Evolutionary conservation across 2,888 invertebrate species (phyloP).

Genomic region (Entomobrya multifasciata): DNA sequence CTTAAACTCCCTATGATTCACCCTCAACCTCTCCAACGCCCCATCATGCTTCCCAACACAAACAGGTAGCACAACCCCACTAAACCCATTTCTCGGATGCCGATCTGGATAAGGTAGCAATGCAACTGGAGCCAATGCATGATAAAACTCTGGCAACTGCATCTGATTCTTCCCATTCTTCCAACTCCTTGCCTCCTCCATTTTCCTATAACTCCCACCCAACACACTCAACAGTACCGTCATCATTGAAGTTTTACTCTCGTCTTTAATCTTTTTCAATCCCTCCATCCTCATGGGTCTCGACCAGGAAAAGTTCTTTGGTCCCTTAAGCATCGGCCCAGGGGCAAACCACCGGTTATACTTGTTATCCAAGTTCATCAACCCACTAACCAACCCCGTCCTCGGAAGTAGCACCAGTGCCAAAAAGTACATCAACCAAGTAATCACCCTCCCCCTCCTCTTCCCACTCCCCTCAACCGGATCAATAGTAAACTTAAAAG

Average conservation of each 20-base stretch:
- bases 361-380: slow-evolving; percentile 59
- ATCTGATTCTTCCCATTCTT: slow-evolving; percentile 30
- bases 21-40: slow-evolving; percentile 62
- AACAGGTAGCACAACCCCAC: slow-evolving; percentile 74
- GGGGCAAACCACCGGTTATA: slow-evolving; percentile 71
- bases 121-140: slow-evolving; percentile 76
- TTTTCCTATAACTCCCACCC: slow-evolving; percentile 74
- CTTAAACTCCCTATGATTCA: slow-evolving; percentile 46
- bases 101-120: slow-evolving; percentile 77
- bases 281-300: slow-evolving; percentile 74
- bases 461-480: slow-evolving; percentile 60
- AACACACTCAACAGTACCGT: slow-evolving; percentile 73
- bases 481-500: slow-evolving; percentile 77
- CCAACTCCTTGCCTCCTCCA: slow-evolving; percentile 43
- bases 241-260: slow-evolving; percentile 73
- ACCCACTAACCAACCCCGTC: slow-evolving; percentile 58
- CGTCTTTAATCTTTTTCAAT: slow-evolving; percentile 75
- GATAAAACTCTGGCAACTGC: slow-evolving; percentile 59
- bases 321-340: slow-evolving; percentile 72
- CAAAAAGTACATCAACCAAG: slow-evolving; percentile 57
- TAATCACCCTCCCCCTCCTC: slow-evolving; percentile 26
- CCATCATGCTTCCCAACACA: slow-evolving; percentile 59
- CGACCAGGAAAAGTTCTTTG: slow-evolving; percentile 77
- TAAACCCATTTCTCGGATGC: slow-evolving; percentile 77
- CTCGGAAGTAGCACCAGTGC: slow-evolving; percentile 73